Evolutionary conservation across 2,888 invertebrate genomes (phyloP).

Genomic region (Carpatolechia fugitivella): DNA sequence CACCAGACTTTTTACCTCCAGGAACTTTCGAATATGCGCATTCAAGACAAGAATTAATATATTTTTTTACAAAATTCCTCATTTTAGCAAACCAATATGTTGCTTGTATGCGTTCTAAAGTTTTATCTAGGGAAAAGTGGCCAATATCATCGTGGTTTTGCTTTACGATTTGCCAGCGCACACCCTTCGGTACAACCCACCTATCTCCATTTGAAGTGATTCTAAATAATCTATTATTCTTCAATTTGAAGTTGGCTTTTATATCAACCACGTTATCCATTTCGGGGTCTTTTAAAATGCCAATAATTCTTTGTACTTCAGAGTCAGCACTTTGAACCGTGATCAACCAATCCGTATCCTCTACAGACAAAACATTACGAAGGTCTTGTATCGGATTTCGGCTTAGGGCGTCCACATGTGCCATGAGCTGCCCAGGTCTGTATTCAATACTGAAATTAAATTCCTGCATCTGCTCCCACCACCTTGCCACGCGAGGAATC

Average conservation of each 20-base stretch:
- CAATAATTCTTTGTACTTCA: conserved; percentile 21
- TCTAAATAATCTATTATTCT: conserved; percentile 14
- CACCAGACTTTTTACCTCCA: too few relatives aligned
- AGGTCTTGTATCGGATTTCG: conserved; percentile 22
- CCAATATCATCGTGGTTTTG: conserved; percentile 23
- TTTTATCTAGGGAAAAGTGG: too few relatives aligned
- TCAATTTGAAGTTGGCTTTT: conserved; percentile 18
- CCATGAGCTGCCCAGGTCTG: conserved; percentile 30
- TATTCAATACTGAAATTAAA: conserved; percentile 32
- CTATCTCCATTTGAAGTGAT: too few relatives aligned
- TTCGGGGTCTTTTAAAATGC: conserved; percentile 21
- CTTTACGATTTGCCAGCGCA: too few relatives aligned
- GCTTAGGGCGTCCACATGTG: conserved; percentile 41
- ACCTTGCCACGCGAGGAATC: conserved; percentile 32
- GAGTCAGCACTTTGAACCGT: conserved; percentile 22
- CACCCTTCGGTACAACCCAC: too few relatives aligned
- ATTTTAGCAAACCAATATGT: conserved; percentile 13
- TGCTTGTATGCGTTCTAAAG: conserved; percentile 3
- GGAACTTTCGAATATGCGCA: conserved; percentile 13
- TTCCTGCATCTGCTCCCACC: conserved; percentile 38
- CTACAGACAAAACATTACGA: background rate
- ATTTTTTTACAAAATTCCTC: conserved; percentile 8
- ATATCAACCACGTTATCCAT: conserved; percentile 15
- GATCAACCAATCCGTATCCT: conserved; percentile 17
- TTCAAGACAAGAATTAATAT: conserved; percentile 8